phyloP scores from a whole-genome alignment of 2,888 invertebrate genomes.

The Pseudococcus jackbeardsleyi region DNA sequence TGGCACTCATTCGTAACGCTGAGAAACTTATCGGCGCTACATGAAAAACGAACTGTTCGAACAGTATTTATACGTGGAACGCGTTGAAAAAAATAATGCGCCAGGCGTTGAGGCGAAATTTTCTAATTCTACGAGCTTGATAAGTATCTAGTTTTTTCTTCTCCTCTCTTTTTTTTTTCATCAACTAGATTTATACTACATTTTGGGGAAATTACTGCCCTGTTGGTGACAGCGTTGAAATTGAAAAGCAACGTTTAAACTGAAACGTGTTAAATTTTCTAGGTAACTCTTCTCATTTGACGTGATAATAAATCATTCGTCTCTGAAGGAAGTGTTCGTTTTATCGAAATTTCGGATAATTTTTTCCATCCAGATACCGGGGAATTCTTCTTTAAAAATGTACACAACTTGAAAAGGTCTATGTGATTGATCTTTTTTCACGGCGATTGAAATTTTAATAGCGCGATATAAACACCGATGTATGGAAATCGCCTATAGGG shows the following conservation, averaged over 20 bases:
- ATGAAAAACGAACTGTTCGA: constrained; percentile 35
- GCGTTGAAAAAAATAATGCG: constrained; percentile 28
- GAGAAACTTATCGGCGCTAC: constrained; percentile 39
- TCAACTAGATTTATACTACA: constrained; percentile 26
- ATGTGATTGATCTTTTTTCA: constrained; percentile 17
- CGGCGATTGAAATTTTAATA: constrained; percentile 26
- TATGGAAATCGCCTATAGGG: neutral
- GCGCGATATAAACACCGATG: neutral
- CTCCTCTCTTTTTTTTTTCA: neutral
- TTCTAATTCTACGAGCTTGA: constrained; percentile 19
- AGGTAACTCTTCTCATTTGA: constrained; percentile 21
- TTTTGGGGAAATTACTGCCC: constrained; percentile 41
- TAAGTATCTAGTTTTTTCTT: neutral
- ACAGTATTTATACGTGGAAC: constrained; percentile 21
- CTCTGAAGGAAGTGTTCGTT: constrained; percentile 2
- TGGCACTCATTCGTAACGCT: constrained; percentile 32
- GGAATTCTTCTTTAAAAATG: neutral
- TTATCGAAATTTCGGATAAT: constrained; percentile 35
- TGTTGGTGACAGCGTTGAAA: constrained; percentile 41
- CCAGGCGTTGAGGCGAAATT: constrained; percentile 32
- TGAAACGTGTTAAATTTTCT: constrained; percentile 35
- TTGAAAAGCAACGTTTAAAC: constrained; percentile 41
- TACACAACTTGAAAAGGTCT: neutral
- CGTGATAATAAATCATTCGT: constrained; percentile 41
- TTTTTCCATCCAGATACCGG: neutral